Evolutionary conservation across 2,888 invertebrate species (phyloP).

Genomic region (Dione juno): DNA sequence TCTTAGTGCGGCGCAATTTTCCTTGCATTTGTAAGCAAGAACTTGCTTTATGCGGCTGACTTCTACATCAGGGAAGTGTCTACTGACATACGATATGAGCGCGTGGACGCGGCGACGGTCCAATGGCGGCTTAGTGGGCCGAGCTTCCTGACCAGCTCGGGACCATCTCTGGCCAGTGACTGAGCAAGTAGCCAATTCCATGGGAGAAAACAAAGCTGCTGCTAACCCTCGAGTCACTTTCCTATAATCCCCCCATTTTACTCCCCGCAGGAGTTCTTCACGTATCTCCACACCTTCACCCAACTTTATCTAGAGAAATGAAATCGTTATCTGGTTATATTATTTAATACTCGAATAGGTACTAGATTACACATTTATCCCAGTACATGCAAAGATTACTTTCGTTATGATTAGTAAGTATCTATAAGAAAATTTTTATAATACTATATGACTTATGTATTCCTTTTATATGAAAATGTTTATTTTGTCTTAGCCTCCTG

Average conservation of each 20-base stretch:
- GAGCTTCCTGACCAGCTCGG: conserved; percentile 87
- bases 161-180: conserved; percentile 91
- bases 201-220: conserved; percentile 89
- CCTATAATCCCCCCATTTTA: conserved; percentile 89
- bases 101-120: conserved; percentile 89
- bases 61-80: conserved; percentile 88
- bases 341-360: too few species aligned
- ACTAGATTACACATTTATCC: too few species aligned
- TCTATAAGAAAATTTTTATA: too few species aligned
- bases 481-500: too few species aligned
- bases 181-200: conserved; percentile 89
- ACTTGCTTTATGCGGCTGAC: conserved; percentile 90
- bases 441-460: too few species aligned
- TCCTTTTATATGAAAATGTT: too few species aligned
- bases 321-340: not conserved
- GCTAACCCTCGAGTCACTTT: conserved; percentile 89
- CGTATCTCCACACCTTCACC: conserved; percentile 89
- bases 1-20: conserved; percentile 89
- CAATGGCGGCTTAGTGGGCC: conserved; percentile 89
- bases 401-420: too few species aligned
- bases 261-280: conserved; percentile 87
- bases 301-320: conserved; percentile 84
- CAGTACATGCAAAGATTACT: too few species aligned
- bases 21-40: conserved; percentile 90
- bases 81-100: conserved; percentile 89